Base-by-base conservation (phyloP, 2,113 vertebrate genomes). In the Anas platyrhynchos region DNA sequence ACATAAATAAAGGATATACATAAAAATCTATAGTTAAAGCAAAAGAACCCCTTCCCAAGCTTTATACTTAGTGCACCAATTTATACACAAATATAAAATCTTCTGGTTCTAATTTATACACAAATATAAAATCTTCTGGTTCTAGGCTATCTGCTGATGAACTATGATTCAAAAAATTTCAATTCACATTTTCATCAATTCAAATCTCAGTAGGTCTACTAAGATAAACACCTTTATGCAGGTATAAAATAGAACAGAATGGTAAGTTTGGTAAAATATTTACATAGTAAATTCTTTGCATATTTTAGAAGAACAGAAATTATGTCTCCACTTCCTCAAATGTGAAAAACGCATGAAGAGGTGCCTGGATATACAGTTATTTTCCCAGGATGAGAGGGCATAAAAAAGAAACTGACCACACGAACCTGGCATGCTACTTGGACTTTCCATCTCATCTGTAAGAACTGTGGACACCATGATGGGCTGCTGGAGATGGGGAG, bases 401-500 rank as follows among this genome's bases (percentile, higher is more conserved):
- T 34, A 56, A 43, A 32, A 44, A 63, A 17, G 12, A 41, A 73
- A 21, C 34, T 38, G 22, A 55, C n/a, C 55, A 15, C 65, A 94
- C 97, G 96, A 95, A 99, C 99, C 98, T 98, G 97, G 98, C 95
- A 98, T 98, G 95, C 97, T 98, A 82, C 96, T 98, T 26, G 97
- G 97, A n/a, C 94, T 97, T 66, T 98, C 98, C 97, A 98, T 97
- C 89, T 98, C 98, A 16, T 99, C 99, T 0, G 99, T 96, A 32
- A 99, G 94, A 59, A 97, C 84, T 12, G 98, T 92, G 50, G 98
- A 97, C 8, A 99, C 98, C 98, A 99, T 99, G 89, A 99, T 98
- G 20, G 98, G 95, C 92, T 98, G 98, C 87, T 98, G 98, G 91
- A 99, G 98, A 96, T 99, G 98, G 44, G 99, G 98, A 17, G 98